Evolutionary conservation across 2,888 invertebrate genomes (phyloP), one percentile per base, ranked within the genome.

Genomic region (Cyclophora albipunctata): DNA sequence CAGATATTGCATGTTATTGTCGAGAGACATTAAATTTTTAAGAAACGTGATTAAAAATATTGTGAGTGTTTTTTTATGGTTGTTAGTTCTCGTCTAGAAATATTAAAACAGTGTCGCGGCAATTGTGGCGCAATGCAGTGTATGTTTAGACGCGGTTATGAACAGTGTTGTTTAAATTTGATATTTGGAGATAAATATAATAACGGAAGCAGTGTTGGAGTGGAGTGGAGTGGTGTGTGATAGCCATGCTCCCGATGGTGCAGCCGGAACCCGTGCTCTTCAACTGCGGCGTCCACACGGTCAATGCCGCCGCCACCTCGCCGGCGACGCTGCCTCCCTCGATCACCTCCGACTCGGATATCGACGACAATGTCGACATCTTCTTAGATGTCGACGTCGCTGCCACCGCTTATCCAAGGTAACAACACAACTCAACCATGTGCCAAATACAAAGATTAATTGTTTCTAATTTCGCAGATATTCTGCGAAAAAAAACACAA

Each of bases 101-200:
- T 54, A 67, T 62, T 68, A 72, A 78, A 74, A 78, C 73, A 75
- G 78, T 81, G 78, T 78, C 81, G 79, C 81, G 76, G 73, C 70
- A 73, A 78, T 75, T 75, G 85, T 86, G 86, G 87, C 85, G 87
- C 87, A 87, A 87, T 88, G 87, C 87, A 84, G 86, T 85, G 84
- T 84, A 81, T 84, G 81, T 85, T 84, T 80, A 73, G 77, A 75
- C 80, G 77, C 77, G 79, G 75, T 80, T 80, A 81, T 70, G 67
- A 75, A 73, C 71, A 76, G 80, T 83, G 83, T 75, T 71, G 67
- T 81, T 78, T 72, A 64, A 75, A 78, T 73, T 74, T 78, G 64
- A 73, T 73, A 64, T 66, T 71, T 64, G 73, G 67, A 76, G 73
- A 76, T 68, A 60, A 67, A 69, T 64, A 66, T 77, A 67, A 70